A percentile compares a stretch with the other conserved stretches of the same genome.
Evolutionary conservation across 2,888 invertebrate species (phyloP).

Genomic region (Cremastinae sp.): DNA sequence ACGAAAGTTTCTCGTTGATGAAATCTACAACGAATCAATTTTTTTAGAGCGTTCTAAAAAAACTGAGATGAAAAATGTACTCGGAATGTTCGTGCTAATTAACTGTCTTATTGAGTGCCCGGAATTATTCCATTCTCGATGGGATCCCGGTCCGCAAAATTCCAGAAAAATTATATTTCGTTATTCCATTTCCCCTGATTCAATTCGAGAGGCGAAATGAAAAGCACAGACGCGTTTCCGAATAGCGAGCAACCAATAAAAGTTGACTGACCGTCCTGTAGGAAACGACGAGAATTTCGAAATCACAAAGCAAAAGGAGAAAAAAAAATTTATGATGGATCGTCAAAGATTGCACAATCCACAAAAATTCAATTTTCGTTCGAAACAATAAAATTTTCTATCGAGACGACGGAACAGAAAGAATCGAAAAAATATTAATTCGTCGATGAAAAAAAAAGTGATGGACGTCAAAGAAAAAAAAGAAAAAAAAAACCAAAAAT

Average conservation of each 20-base stretch:
- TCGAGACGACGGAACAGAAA: constrained; percentile 15
- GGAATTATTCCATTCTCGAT: constrained; percentile 1
- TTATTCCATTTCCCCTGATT: neutral
- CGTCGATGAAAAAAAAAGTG: constrained; percentile 10
- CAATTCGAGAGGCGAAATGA: constrained; percentile 15
- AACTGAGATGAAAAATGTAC: constrained; percentile 19
- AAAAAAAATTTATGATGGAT: constrained; percentile 46
- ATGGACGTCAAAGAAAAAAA: constrained; percentile 4
- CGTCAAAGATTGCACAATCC: neutral
- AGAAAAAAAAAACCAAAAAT: constrained; percentile 6
- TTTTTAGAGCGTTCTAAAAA: constrained; percentile 46
- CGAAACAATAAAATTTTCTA: constrained; percentile 13
- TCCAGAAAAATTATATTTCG: no score
- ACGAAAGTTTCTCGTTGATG: constrained; percentile 55
- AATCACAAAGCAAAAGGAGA: no score
- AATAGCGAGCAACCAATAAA: constrained; percentile 62
- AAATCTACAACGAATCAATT: constrained; percentile 58
- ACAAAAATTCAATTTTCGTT: neutral
- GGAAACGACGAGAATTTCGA: constrained; percentile 67
- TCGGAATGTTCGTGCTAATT: constrained; percentile 14
- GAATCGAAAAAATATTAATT: constrained; percentile 2
- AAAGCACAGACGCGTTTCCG: constrained; percentile 29
- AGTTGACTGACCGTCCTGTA: constrained; percentile 71
- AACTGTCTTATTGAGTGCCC: neutral
- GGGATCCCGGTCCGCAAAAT: neutral